phyloP scores from a whole-genome alignment of 2,113 vertebrate genomes.

The Oenanthe melanoleuca region DNA sequence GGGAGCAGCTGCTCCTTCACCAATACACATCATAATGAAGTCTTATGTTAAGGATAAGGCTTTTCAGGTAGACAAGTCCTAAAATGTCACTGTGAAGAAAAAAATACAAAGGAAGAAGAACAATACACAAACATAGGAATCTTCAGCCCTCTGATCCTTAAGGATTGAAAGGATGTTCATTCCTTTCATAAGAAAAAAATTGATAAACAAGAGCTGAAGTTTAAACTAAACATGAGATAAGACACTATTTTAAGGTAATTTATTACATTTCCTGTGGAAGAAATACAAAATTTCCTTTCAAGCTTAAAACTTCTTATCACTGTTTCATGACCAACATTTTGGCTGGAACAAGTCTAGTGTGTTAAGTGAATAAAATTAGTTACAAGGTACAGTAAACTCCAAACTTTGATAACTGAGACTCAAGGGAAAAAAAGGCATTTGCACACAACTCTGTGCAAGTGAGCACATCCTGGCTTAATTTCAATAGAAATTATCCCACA shows the following conservation, averaged over 20 bases:
- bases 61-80: neutral
- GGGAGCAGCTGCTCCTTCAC: neutral
- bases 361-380: neutral
- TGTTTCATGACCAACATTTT: neutral
- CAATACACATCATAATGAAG: neutral
- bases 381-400: neutral
- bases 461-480: conserved; percentile 10
- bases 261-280: neutral
- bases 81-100: neutral
- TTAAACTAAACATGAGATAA: neutral
- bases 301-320: neutral
- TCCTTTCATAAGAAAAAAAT: neutral
- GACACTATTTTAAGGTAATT: neutral
- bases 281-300: neutral
- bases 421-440: neutral
- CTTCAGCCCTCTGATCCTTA: neutral
- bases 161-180: neutral
- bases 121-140: neutral
- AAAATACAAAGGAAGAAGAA: neutral
- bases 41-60: neutral
- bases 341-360: neutral
- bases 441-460: neutral
- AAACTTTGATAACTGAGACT: conserved; percentile 4
- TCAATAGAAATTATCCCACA: conserved; percentile 7
- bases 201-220: neutral